Conservation (phyloP, 2,888 invertebrate species). For the Argynnis bischoffii region DNA sequence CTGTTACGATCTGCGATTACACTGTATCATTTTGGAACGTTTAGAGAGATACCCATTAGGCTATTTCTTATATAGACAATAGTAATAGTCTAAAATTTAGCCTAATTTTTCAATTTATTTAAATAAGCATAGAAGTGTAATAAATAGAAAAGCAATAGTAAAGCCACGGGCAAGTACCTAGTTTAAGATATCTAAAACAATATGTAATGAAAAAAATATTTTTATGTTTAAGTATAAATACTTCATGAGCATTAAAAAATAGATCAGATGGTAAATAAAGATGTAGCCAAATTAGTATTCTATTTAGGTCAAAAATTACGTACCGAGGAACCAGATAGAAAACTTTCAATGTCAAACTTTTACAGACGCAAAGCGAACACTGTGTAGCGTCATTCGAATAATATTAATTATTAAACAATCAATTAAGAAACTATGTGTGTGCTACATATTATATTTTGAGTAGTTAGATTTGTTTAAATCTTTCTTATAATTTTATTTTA, state of each 20-base stretch:
- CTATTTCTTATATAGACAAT: too few species aligned
- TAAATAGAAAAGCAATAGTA: too few species aligned
- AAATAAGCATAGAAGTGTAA: too few species aligned
- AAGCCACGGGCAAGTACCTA: too few species aligned
- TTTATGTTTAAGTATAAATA: not conserved
- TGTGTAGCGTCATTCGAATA: not conserved
- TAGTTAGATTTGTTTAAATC: not conserved
- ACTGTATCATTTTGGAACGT: too few species aligned
- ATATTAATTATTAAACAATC: not conserved
- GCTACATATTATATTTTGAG: not conserved
- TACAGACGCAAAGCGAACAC: not conserved
- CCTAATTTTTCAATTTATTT: too few species aligned
- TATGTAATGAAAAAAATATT: too few species aligned
- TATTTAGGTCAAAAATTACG: constrained; percentile 13
- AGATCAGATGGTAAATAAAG: not conserved
- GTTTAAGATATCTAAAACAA: too few species aligned
- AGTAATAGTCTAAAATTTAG: too few species aligned
- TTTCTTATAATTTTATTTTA: not conserved
- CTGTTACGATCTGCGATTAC: too few species aligned
- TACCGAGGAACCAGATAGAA: not conserved
- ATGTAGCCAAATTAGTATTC: not conserved
- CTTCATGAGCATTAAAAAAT: not conserved
- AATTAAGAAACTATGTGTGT: not conserved
- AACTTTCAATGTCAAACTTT: constrained; percentile 16
- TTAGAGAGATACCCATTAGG: too few species aligned